phyloP scores from a whole-genome alignment of 2,888 invertebrate species.

The Perizoma flavofasciatum region DNA sequence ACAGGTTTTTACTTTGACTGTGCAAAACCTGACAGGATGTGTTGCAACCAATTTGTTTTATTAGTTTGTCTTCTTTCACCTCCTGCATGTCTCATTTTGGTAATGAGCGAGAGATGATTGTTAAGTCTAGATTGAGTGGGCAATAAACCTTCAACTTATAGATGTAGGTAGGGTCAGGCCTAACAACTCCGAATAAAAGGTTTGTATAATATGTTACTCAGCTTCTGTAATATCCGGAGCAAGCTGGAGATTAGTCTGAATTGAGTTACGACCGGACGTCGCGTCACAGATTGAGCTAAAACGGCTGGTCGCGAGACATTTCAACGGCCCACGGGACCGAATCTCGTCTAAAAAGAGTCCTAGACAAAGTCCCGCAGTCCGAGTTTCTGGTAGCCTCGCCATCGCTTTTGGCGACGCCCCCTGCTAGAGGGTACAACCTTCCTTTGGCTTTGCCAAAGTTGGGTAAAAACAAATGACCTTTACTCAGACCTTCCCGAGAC shows the following conservation, averaged over 20 bases:
- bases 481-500: slow-evolving; percentile 93
- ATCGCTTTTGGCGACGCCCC: slow-evolving; percentile 83
- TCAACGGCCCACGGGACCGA: slow-evolving; percentile 79
- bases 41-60: too few species aligned
- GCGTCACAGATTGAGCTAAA: slow-evolving; percentile 89
- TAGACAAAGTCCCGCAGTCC: slow-evolving; percentile 67
- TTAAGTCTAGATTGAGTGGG: too few species aligned
- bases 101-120: too few species aligned
- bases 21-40: too few species aligned
- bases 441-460: slow-evolving; percentile 34
- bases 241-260: slow-evolving; percentile 92
- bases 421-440: slow-evolving; percentile 82
- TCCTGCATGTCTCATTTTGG: too few species aligned
- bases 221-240: slow-evolving; percentile 59
- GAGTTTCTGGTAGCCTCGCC: slow-evolving; percentile 88
- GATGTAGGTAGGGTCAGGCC: too few species aligned
- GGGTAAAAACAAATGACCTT: slow-evolving; percentile 65
- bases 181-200: too few species aligned
- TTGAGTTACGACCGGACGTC: slow-evolving; percentile 85
- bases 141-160: too few species aligned
- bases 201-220: slow-evolving; percentile 55
- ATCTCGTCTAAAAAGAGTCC: slow-evolving; percentile 79
- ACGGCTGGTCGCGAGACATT: slow-evolving; percentile 86
- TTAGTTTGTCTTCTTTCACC: too few species aligned
- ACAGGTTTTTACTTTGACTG: too few species aligned